Conservation (phyloP, 2,888 invertebrate genomes). For the Melinaea marsaeus region DNA sequence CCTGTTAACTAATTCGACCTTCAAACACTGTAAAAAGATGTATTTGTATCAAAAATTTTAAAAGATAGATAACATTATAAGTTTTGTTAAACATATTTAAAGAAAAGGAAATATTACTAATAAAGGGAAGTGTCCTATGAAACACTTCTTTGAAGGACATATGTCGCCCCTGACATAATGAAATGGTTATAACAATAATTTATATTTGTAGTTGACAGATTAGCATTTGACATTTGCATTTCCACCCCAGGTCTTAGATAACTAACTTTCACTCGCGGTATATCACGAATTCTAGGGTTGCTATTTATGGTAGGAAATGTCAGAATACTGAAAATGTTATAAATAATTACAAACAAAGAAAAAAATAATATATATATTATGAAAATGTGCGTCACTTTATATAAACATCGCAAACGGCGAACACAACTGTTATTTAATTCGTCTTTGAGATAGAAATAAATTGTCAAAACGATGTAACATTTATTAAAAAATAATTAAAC, state of each 20-base stretch:
- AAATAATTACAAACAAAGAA: neutral
- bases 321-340: neutral
- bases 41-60: too few relatives aligned
- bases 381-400: too few relatives aligned
- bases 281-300: slow-evolving; percentile 34
- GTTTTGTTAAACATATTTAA: too few relatives aligned
- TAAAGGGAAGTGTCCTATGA: neutral
- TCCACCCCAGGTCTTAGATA: slow-evolving; percentile 38
- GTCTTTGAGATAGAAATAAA: slow-evolving; percentile 3
- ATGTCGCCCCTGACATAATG: neutral
- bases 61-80: too few relatives aligned
- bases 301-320: slow-evolving; percentile 14
- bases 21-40: too few relatives aligned
- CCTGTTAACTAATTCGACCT: too few relatives aligned
- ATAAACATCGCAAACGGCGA: too few relatives aligned
- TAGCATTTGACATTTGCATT: slow-evolving; percentile 30
- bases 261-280: slow-evolving; percentile 41
- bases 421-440: neutral
- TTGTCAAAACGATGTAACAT: neutral
- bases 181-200: slow-evolving; percentile 1
- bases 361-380: too few relatives aligned
- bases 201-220: slow-evolving; percentile 18
- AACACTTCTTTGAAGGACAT: neutral
- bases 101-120: too few relatives aligned
- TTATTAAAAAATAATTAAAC: slow-evolving; percentile 2